A percentile compares a stretch with the other conserved stretches of the same genome.
Conservation (phyloP, 1,140 invertebrate species). For the Trinorchestia longiramus region DNA sequence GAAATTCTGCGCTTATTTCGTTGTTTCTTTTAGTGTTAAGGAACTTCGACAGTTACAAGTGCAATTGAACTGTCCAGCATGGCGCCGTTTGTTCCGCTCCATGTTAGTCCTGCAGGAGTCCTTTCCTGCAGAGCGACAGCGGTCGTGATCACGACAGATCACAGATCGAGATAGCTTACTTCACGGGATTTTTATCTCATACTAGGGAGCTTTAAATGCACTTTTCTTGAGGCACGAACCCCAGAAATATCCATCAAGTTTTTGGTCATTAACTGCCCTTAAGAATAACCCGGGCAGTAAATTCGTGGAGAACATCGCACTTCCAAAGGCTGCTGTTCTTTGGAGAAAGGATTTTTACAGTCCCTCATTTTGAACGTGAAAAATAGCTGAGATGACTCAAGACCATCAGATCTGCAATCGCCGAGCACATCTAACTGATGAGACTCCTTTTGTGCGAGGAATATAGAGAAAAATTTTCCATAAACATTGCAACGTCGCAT, state of each 20-base stretch:
- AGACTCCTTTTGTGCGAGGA: not conserved
- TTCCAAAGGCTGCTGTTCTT: not conserved
- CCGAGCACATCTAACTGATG: not conserved
- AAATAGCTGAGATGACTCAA: not conserved
- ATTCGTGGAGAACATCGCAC: not conserved
- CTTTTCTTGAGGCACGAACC: not conserved
- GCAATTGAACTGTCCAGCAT: not conserved
- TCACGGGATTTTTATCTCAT: not conserved
- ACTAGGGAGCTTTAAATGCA: conserved; percentile 6
- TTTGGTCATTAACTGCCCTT: not conserved
- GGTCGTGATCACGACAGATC: conserved; percentile 45
- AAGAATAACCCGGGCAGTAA: not conserved
- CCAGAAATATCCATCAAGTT: not conserved
- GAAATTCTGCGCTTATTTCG: no score
- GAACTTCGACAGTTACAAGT: not conserved
- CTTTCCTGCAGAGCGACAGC: not conserved
- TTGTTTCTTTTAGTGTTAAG: not conserved
- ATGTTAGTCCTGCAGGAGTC: not conserved
- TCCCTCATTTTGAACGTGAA: not conserved
- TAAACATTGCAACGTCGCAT: not conserved
- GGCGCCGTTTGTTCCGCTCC: not conserved
- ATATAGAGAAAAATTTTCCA: not conserved
- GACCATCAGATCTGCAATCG: not conserved
- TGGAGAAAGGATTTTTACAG: not conserved
- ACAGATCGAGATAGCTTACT: not conserved